Conservation (phyloP, 2,888 invertebrate genomes). For the Peribatodes rhomboidaria region DNA sequence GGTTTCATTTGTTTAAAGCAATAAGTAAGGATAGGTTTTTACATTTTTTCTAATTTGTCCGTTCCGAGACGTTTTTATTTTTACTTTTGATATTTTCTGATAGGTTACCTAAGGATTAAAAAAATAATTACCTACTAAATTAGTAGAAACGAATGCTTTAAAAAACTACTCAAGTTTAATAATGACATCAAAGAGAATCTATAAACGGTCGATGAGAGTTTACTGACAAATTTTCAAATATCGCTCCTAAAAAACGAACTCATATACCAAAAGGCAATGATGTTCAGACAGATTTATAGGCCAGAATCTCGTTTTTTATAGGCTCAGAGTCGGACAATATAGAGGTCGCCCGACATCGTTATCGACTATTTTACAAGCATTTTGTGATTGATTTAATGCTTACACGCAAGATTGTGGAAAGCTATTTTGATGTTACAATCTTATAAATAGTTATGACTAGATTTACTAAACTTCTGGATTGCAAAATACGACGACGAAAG, state of each 20-base stretch:
- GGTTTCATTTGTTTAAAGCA: neutral
- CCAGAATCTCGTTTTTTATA: slow-evolving; percentile 32
- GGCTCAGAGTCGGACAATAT: slow-evolving; percentile 35
- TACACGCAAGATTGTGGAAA: slow-evolving; percentile 21
- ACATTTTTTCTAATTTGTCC: too few relatives aligned
- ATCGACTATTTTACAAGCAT: slow-evolving; percentile 31
- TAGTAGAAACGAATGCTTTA: neutral
- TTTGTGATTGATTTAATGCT: slow-evolving; percentile 35
- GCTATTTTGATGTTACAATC: slow-evolving; percentile 17
- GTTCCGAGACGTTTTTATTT: too few relatives aligned
- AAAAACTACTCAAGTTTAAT: neutral
- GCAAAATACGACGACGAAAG: neutral
- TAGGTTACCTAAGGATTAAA: too few relatives aligned
- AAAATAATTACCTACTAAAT: too few relatives aligned
- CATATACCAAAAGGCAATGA: slow-evolving; percentile 38
- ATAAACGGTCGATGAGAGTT: slow-evolving; percentile 10
- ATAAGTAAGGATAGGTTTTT: neutral
- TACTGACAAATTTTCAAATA: slow-evolving; percentile 23
- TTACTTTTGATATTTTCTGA: too few relatives aligned
- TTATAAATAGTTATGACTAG: slow-evolving; percentile 26
- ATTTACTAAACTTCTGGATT: slow-evolving; percentile 16
- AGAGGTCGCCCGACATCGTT: slow-evolving; percentile 30
- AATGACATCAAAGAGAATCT: neutral
- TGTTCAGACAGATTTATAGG: slow-evolving; percentile 42
- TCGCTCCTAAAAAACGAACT: slow-evolving; percentile 20